phyloP scores from a whole-genome alignment of 2,797 vertebrate genomes.

The Telmatherina bonti region DNA sequence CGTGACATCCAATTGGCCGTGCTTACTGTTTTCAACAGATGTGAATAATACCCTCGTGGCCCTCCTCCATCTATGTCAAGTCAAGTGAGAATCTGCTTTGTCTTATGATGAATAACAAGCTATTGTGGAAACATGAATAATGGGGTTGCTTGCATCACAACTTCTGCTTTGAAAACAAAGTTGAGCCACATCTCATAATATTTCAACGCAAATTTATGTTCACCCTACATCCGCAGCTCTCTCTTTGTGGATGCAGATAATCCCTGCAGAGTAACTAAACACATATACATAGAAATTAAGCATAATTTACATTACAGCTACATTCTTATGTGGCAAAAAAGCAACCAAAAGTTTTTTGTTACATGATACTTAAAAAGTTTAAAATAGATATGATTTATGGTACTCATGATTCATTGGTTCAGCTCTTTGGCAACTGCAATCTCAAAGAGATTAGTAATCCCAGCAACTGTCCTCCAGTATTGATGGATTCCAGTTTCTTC shows the following conservation, averaged over 20 bases:
- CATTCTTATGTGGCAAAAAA: not conserved
- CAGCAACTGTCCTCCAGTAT: slow-evolving; percentile 70
- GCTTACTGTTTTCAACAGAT: slow-evolving; percentile 79
- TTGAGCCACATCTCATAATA: slow-evolving; percentile 37
- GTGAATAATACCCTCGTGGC: slow-evolving; percentile 80
- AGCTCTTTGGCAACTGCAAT: slow-evolving; percentile 46
- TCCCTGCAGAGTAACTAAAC: slow-evolving; percentile 2
- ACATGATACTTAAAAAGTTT: slow-evolving; percentile 7
- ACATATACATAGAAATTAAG: not conserved
- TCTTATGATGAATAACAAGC: slow-evolving; percentile 83
- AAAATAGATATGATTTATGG: slow-evolving; percentile 33
- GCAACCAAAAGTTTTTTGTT: not conserved
- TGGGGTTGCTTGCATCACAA: slow-evolving; percentile 60
- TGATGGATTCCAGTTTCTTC: slow-evolving; percentile 73
- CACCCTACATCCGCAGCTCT: slow-evolving; percentile 32
- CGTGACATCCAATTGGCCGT: slow-evolving; percentile 77
- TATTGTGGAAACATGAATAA: slow-evolving; percentile 79
- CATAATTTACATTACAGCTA: not conserved
- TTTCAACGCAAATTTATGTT: slow-evolving; percentile 56
- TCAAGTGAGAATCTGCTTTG: slow-evolving; percentile 78
- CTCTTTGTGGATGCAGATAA: slow-evolving; percentile 17
- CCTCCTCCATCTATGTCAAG: slow-evolving; percentile 82
- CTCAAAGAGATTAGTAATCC: slow-evolving; percentile 70
- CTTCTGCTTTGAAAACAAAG: slow-evolving; percentile 61
- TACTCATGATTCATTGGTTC: slow-evolving; percentile 53